phyloP scores from a whole-genome alignment of 2,113 vertebrate genomes.

The Rostratula benghalensis region DNA sequence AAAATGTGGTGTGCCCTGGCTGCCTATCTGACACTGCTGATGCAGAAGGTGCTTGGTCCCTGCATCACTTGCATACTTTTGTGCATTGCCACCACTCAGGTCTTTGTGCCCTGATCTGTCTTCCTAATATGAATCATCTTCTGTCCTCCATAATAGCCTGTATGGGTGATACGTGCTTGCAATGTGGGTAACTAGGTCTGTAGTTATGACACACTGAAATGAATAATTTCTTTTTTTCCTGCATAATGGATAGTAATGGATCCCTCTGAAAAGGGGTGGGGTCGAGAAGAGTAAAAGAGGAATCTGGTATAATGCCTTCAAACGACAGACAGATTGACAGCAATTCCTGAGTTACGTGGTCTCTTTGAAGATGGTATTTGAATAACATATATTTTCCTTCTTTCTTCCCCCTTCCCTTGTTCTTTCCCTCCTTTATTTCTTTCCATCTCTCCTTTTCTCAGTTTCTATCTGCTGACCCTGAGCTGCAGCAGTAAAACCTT shows the following conservation, averaged over 20 bases:
- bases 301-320: background rate
- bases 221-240: background rate
- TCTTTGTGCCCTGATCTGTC: background rate
- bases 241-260: background rate
- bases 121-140: background rate
- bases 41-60: background rate
- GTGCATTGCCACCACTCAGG: background rate
- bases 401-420: background rate
- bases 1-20: too few species aligned
- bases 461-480: background rate
- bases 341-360: background rate
- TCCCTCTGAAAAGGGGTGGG: background rate
- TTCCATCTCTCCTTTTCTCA: background rate
- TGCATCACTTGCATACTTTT: background rate
- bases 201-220: background rate
- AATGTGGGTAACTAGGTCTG: rapidly evolving
- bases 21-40: background rate
- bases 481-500: background rate
- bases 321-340: background rate
- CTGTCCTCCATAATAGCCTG: background rate
- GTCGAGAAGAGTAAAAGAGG: background rate
- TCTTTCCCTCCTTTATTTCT: background rate
- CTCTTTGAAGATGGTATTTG: background rate
- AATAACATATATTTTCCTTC: background rate
- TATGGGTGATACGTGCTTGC: background rate